Percentiles rank a stretch among this genome's conserved stretches.
Conservation (phyloP, 2,888 invertebrate species). For the Pterobdella sp. region DNA sequence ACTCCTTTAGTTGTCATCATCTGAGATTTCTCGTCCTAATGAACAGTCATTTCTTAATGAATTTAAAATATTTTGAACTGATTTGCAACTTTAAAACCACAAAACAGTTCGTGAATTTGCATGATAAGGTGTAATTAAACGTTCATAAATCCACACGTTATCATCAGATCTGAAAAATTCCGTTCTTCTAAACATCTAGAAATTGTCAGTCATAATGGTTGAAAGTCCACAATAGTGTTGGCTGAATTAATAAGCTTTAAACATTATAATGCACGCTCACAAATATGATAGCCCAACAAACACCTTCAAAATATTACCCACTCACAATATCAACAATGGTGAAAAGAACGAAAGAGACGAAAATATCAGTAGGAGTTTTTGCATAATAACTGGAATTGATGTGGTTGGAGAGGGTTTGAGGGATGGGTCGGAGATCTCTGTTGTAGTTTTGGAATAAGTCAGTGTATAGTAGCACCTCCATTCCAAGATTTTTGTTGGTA, state of each 20-base stretch:
- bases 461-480: background rate
- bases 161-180: no score
- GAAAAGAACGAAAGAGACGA: conserved; percentile 8
- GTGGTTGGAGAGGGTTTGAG: background rate
- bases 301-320: background rate
- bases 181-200: no score
- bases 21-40: background rate
- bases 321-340: conserved; percentile 9
- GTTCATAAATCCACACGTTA: no score
- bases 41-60: background rate
- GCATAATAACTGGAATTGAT: background rate
- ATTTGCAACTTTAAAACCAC: background rate
- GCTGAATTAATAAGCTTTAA: no score
- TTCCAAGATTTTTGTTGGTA: no score
- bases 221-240: no score
- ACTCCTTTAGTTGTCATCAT: background rate
- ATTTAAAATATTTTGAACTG: background rate
- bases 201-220: no score
- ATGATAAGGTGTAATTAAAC: no score
- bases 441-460: background rate
- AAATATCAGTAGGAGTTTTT: background rate
- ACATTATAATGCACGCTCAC: no score
- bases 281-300: no score
- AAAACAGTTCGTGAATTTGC: no score
- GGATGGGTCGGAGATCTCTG: background rate